A percentile compares a stretch with the other conserved stretches of the same genome.
These are phyloP conservation scores for Columba livia DNA, from an alignment of 2,113 vertebrate species.

Conservation along the genomic window DNA sequence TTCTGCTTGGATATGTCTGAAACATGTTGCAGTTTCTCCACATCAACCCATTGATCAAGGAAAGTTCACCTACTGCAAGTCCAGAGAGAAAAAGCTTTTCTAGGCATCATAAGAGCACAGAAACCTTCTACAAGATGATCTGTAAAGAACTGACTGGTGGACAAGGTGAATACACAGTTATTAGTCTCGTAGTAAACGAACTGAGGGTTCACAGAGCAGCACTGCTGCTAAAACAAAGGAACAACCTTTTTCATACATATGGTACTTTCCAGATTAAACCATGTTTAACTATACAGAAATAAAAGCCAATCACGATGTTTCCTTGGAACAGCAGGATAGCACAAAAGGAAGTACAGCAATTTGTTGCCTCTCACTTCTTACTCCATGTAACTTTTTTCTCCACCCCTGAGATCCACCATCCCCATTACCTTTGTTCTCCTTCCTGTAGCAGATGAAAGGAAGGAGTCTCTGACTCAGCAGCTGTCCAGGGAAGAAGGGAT, in stretches of 20 bases:
- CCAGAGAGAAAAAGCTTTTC: neutral
- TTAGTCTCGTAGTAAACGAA: neutral
- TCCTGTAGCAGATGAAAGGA: neutral
- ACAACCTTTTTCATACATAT: neutral
- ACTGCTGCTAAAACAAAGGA: neutral
- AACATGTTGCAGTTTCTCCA: neutral
- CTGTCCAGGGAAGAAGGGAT: neutral
- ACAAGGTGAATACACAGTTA: neutral
- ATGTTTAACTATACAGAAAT: neutral
- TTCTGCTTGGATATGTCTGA: neutral
- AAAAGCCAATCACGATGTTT: neutral
- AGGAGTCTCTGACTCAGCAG: neutral
- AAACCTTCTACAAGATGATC: neutral
- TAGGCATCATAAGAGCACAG: neutral
- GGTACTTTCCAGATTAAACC: neutral
- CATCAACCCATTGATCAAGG: fast-evolving
- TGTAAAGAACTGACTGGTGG: neutral
- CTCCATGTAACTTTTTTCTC: neutral
- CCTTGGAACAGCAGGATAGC: neutral
- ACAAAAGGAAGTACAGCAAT: neutral
- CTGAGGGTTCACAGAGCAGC: neutral
- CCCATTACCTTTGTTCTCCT: neutral
- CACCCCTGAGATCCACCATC: neutral
- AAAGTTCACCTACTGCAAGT: neutral
- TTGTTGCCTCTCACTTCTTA: neutral